Base-by-base conservation (phyloP, 2,888 invertebrate genomes). In the Plemyria rubiginata region DNA sequence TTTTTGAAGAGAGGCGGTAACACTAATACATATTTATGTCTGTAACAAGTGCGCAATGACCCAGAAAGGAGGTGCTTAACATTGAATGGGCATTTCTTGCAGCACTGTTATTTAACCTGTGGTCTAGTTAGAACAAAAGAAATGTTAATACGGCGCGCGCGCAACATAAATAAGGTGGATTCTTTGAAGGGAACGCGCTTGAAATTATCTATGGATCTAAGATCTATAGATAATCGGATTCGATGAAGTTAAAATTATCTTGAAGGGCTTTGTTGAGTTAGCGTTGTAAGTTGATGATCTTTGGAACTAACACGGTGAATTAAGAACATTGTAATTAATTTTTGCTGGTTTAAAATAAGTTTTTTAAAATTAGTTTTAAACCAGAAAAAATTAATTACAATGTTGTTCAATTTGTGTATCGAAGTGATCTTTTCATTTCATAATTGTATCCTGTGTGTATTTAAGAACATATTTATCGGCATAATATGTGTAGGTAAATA, bases 61-160 rank as follows among this genome's bases (percentile, higher is more conserved):
- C 86, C 75, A 86, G 73, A 84, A 82, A 68, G 74, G 68, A 70
- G 56, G 62, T 71, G 76, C 77, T 87, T 87, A 80, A 77, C 87
- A 88, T 87, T 84, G 84, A 88, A 88, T 86, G 84, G 84, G 76
- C 78, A 82, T 83, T 85, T 84, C 77, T 76, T 72, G n/a, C 13
- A 32, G 22, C 28, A 59, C 58, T 49, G 15, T n/a, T 43, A n/a
- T 51, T 12, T 54, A 50, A 45, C 22, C 62, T 57, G 57, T 57
- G 61, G 50, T 76, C 36, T 36, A 32, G 48, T 82, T 81, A 82
- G 77, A 82, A 87, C 87, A 86, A 86, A 82, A 78, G 80, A 77
- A 76, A 78, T 75, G 76, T 60, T 62, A 56, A 65, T 64, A 28
- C 29, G 29, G 54, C 50, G 46, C 51, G 52, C 29, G 56, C 40